These are phyloP conservation scores for Puntigrus tetrazona DNA, from an alignment of 2,113 vertebrate genomes.

Conservation along the genomic window DNA sequence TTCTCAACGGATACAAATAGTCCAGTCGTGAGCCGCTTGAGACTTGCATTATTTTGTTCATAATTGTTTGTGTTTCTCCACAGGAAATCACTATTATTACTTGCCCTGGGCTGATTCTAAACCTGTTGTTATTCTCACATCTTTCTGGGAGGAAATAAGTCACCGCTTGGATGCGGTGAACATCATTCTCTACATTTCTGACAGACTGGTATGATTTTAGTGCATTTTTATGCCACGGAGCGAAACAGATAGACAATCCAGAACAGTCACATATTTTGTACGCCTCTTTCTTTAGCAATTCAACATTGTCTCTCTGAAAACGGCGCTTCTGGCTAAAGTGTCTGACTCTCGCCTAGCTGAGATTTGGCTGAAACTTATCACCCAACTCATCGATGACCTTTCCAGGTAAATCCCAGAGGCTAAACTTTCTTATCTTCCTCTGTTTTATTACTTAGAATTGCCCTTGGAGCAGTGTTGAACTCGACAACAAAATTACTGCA, in stretches of 20 bases:
- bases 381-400: constrained; percentile 86
- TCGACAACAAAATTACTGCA: neutral
- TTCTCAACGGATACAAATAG: constrained; percentile 9
- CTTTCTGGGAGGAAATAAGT: constrained; percentile 97
- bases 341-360: constrained; percentile 78
- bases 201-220: constrained; percentile 81
- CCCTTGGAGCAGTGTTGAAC: neutral
- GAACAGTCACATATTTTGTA: constrained; percentile 42
- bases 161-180: constrained; percentile 91
- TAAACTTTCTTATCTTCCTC: neutral
- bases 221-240: neutral
- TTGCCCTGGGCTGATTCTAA: constrained; percentile 91
- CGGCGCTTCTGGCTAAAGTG: constrained; percentile 82
- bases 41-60: neutral
- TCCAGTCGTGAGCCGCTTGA: neutral
- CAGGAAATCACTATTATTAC: constrained; percentile 96
- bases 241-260: constrained; percentile 13
- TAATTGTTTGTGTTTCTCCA: constrained; percentile 13
- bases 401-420: constrained; percentile 66
- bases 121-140: constrained; percentile 92
- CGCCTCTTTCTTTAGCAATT: constrained; percentile 79
- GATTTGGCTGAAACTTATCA: constrained; percentile 88
- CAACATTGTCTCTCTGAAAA: constrained; percentile 84
- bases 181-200: constrained; percentile 80
- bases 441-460: constrained; percentile 12